Evolutionary conservation across 2,888 invertebrate species (phyloP).

Genomic region (Furcula furcula): DNA sequence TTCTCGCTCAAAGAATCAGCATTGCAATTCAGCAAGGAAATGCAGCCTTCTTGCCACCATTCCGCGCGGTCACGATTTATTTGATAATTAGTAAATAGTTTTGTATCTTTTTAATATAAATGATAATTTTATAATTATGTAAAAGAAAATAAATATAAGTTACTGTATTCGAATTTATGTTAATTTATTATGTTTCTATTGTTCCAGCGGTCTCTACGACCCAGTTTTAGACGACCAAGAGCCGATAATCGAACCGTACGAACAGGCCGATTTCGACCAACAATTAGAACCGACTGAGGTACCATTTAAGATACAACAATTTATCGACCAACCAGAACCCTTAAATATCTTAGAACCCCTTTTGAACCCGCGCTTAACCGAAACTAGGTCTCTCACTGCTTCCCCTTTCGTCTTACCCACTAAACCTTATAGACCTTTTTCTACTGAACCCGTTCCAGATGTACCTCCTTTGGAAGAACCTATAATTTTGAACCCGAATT

Average conservation of each 20-base stretch:
- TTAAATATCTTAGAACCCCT: slow-evolving; percentile 1
- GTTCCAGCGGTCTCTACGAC: slow-evolving; percentile 70
- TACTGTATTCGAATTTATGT: too few relatives aligned
- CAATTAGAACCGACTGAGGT: slow-evolving; percentile 68
- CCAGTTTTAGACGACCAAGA: slow-evolving; percentile 68
- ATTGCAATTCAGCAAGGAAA: too few relatives aligned
- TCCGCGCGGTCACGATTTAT: too few relatives aligned
- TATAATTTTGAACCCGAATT: slow-evolving; percentile 59
- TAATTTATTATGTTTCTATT: slow-evolving; percentile 10
- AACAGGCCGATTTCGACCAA: slow-evolving; percentile 64
- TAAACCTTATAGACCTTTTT: slow-evolving; percentile 62
- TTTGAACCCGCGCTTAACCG: too few relatives aligned
- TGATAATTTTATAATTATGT: too few relatives aligned
- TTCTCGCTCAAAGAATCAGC: too few relatives aligned
- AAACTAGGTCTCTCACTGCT: slow-evolving; percentile 45
- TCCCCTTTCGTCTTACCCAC: slow-evolving; percentile 48
- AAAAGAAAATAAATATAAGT: too few relatives aligned
- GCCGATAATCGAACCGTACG: slow-evolving; percentile 57
- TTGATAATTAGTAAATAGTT: too few relatives aligned
- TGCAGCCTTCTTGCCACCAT: too few relatives aligned
- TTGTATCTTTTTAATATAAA: too few relatives aligned
- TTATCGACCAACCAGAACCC: slow-evolving; percentile 30
- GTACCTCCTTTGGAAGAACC: slow-evolving; percentile 63
- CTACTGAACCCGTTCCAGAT: slow-evolving; percentile 53
- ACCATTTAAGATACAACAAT: slow-evolving; percentile 46